A percentile compares a stretch with the other conserved stretches of the same genome.
Conservation (phyloP, 2,888 invertebrate genomes). For the Pollenia griseotomentosa region DNA sequence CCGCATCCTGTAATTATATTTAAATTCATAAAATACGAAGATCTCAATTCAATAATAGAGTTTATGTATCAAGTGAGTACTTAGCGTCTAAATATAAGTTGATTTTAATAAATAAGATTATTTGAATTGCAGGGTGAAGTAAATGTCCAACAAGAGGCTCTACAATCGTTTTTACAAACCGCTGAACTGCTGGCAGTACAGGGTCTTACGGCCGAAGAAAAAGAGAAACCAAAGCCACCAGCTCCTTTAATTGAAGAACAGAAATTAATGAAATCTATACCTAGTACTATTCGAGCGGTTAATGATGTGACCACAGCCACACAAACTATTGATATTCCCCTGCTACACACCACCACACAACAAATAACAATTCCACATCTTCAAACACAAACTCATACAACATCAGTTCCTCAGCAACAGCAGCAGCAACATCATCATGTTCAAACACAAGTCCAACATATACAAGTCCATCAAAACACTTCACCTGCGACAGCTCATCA, state of each 20-base stretch:
- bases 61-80: slow-evolving; percentile 89
- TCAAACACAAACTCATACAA: slow-evolving; percentile 76
- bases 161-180: slow-evolving; percentile 91
- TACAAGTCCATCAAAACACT: slow-evolving; percentile 80
- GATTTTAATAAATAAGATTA: neutral
- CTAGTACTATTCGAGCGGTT: slow-evolving; percentile 83
- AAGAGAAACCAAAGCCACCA: slow-evolving; percentile 83
- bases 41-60: slow-evolving; percentile 90
- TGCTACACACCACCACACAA: slow-evolving; percentile 76
- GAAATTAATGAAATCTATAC: slow-evolving; percentile 83
- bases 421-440: slow-evolving; percentile 80
- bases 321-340: slow-evolving; percentile 74
- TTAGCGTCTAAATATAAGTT: neutral
- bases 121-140: slow-evolving; percentile 87
- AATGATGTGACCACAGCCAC: slow-evolving; percentile 79
- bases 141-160: slow-evolving; percentile 91
- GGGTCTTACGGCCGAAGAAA: slow-evolving; percentile 87
- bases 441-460: slow-evolving; percentile 82
- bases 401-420: slow-evolving; percentile 75
- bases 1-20: slow-evolving; percentile 93
- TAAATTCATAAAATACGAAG: slow-evolving; percentile 91
- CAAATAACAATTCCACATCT: slow-evolving; percentile 82
- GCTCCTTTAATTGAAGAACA: slow-evolving; percentile 80
- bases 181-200: slow-evolving; percentile 91
- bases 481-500: slow-evolving; percentile 67